phyloP scores from a whole-genome alignment of 2,888 invertebrate genomes.

The Hipparchia sbordonii region DNA sequence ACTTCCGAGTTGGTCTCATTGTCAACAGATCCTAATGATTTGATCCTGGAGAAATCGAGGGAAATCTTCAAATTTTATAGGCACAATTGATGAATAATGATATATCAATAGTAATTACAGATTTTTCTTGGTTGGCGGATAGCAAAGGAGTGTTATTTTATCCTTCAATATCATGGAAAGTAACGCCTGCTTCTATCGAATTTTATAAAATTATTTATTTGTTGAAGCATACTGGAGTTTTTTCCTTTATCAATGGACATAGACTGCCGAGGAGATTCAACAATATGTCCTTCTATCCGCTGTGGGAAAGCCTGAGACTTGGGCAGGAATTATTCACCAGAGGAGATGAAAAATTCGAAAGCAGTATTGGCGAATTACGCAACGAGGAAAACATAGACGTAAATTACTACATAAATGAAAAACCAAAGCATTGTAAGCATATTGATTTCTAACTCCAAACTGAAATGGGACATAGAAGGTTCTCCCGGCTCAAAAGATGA shows the following conservation, averaged over 20 bases:
- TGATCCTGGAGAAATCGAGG: too few relatives aligned
- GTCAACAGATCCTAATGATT: too few relatives aligned
- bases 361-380: slow-evolving; percentile 49
- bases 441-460: background rate
- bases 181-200: too few relatives aligned
- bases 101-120: too few relatives aligned
- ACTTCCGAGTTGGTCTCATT: too few relatives aligned
- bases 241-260: slow-evolving; percentile 55
- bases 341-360: slow-evolving; percentile 55
- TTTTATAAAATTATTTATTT: background rate
- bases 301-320: slow-evolving; percentile 65
- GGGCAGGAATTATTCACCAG: slow-evolving; percentile 54
- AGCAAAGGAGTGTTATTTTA: too few relatives aligned
- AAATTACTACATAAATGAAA: slow-evolving; percentile 48
- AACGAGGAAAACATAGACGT: slow-evolving; percentile 58
- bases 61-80: too few relatives aligned
- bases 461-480: too few relatives aligned
- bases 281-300: slow-evolving; percentile 54
- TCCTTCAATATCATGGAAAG: too few relatives aligned
- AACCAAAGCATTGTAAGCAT: slow-evolving; percentile 45
- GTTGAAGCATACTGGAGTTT: slow-evolving; percentile 51
- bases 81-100: too few relatives aligned
- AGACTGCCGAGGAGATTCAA: slow-evolving; percentile 50
- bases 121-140: too few relatives aligned
- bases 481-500: too few relatives aligned